These are phyloP conservation scores for Ostrea edulis DNA, from an alignment of 1,140 invertebrate species.

Conservation along the genomic window DNA sequence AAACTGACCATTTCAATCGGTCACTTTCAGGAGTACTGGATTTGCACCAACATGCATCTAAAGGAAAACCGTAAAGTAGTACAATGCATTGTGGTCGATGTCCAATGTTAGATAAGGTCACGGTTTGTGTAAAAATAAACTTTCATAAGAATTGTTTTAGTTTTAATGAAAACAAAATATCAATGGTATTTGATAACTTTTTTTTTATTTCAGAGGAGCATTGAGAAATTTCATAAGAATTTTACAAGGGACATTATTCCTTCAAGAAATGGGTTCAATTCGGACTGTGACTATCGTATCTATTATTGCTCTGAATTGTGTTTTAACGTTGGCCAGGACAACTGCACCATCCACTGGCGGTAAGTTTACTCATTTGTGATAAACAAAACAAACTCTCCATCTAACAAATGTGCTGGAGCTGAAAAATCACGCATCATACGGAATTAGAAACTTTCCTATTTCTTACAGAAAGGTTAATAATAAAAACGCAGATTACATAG, in stretches of 20 bases:
- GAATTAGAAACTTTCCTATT: background rate
- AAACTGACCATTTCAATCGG: background rate
- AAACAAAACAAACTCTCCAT: background rate
- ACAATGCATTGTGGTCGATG: background rate
- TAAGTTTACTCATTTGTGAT: background rate
- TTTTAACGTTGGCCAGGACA: background rate
- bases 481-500: slow-evolving; percentile 8
- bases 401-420: background rate
- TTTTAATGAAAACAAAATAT: too few relatives aligned
- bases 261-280: slow-evolving; percentile 25
- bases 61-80: background rate
- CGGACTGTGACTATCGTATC: background rate
- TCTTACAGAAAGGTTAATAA: slow-evolving; percentile 3
- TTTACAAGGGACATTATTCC: slow-evolving; percentile 6
- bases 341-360: background rate
- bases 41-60: background rate
- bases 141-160: background rate
- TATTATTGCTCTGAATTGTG: slow-evolving; percentile 15
- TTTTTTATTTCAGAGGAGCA: background rate
- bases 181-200: background rate
- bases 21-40: too few relatives aligned
- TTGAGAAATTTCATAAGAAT: background rate
- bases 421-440: background rate
- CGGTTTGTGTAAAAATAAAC: background rate
- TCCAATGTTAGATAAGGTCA: background rate